Conservation (phyloP, 2,113 vertebrate species). For the Gasterosteus aculeatus region DNA sequence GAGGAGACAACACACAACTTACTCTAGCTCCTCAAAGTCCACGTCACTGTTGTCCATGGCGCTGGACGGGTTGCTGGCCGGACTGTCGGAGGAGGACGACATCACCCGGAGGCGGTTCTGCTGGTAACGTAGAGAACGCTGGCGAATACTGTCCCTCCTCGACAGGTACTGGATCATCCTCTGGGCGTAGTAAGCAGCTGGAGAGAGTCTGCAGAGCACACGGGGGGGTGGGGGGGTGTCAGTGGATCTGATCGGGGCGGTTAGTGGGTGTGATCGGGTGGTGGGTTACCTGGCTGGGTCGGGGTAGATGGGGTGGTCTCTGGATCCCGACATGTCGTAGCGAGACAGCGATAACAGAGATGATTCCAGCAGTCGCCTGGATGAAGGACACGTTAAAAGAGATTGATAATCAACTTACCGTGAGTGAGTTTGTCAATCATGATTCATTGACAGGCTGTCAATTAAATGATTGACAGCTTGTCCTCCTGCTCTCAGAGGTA, state of each 20-base stretch:
- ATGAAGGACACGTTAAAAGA: conserved; percentile 51
- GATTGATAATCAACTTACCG: neutral
- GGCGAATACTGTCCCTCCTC: conserved; percentile 96
- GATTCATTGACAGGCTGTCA: neutral
- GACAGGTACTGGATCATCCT: conserved; percentile 99
- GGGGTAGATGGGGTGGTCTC: conserved; percentile 98
- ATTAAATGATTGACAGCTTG: too few relatives aligned
- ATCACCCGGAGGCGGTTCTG: conserved; percentile 94
- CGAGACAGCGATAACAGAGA: conserved; percentile 95
- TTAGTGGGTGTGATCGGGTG: too few relatives aligned
- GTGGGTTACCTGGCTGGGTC: conserved; percentile 89
- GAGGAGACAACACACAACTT: conserved; percentile 67
- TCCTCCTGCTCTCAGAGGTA: too few relatives aligned
- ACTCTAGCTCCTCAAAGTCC: conserved; percentile 99
- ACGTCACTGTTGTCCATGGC: conserved; percentile 92
- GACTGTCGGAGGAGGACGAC: conserved; percentile 84
- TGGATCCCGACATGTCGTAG: conserved; percentile 95
- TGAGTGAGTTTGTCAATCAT: neutral
- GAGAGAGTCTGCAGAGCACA: conserved; percentile 87
- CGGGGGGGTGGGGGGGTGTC: neutral
- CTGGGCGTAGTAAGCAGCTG: conserved; percentile 98
- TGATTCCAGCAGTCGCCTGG: conserved; percentile 95
- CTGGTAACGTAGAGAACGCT: conserved; percentile 94
- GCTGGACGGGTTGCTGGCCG: conserved; percentile 83
- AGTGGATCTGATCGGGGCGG: too few relatives aligned